These are phyloP conservation scores for Brassicogethes aeneus DNA, from an alignment of 2,888 invertebrate genomes.

Conservation along the genomic window DNA sequence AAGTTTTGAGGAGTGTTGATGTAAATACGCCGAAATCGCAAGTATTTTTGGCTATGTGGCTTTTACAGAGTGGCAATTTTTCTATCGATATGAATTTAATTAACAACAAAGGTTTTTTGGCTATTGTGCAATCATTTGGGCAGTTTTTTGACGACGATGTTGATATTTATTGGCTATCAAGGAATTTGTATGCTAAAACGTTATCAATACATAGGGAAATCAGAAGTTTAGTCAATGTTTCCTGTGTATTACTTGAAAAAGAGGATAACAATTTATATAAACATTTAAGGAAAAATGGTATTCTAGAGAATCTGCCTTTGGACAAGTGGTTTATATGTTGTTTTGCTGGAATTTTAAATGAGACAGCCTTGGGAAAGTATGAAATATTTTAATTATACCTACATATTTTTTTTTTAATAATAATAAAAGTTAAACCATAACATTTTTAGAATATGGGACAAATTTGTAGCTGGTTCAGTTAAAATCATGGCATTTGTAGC, in stretches of 20 bases:
- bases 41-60: slow-evolving; percentile 72
- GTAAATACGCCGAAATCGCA: slow-evolving; percentile 55
- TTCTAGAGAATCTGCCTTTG: slow-evolving; percentile 57
- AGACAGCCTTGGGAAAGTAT: slow-evolving; percentile 72
- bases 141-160: slow-evolving; percentile 65
- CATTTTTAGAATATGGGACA: slow-evolving; percentile 74
- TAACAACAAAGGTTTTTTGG: slow-evolving; percentile 34
- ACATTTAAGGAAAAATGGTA: slow-evolving; percentile 56
- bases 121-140: slow-evolving; percentile 58
- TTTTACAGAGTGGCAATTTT: slow-evolving; percentile 63
- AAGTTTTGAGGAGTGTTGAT: slow-evolving; percentile 57
- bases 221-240: slow-evolving; percentile 56
- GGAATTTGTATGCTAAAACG: slow-evolving; percentile 63
- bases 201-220: slow-evolving; percentile 57
- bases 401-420: slow-evolving; percentile 3
- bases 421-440: slow-evolving; percentile 8
- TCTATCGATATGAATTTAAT: slow-evolving; percentile 29
- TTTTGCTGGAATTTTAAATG: slow-evolving; percentile 73
- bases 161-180: slow-evolving; percentile 77
- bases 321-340: slow-evolving; percentile 74
- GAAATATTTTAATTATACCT: slow-evolving; percentile 23
- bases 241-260: slow-evolving; percentile 59
- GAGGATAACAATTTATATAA: slow-evolving; percentile 67
- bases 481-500: slow-evolving; percentile 74
- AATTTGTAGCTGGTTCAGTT: slow-evolving; percentile 75